Conservation (phyloP, 2,113 vertebrate genomes). For the Aspiorhynchus laticeps region DNA sequence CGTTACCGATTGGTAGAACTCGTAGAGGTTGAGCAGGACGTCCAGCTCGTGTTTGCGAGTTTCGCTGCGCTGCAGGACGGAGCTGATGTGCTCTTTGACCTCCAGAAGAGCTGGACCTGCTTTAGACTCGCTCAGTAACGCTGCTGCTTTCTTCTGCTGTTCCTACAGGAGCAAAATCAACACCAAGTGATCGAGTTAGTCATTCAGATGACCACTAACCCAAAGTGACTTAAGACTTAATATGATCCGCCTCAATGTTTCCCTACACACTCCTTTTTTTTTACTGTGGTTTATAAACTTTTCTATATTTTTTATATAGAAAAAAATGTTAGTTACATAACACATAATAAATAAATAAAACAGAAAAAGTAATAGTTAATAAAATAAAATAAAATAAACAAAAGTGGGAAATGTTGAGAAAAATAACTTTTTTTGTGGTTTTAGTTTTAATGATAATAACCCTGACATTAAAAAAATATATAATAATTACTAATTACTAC, state of each 20-base stretch:
- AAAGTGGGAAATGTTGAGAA: no score
- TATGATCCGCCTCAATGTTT: background rate
- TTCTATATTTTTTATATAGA: background rate
- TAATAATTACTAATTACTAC: no score
- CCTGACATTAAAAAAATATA: no score
- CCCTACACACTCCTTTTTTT: background rate
- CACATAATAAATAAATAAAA: background rate
- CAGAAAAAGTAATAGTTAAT: no score
- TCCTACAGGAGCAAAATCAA: constrained; percentile 60
- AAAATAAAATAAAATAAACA: no score
- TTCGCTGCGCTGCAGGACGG: constrained; percentile 67
- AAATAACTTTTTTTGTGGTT: no score
- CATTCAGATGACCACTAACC: background rate
- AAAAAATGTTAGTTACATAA: background rate
- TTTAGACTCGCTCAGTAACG: constrained; percentile 70
- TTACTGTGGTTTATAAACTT: background rate
- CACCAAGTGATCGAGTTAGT: background rate
- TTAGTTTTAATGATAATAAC: no score
- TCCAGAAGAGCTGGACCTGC: constrained; percentile 58
- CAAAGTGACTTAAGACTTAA: background rate
- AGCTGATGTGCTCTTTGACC: constrained; percentile 71
- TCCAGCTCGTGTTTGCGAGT: constrained; percentile 71
- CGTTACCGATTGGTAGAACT: constrained; percentile 79
- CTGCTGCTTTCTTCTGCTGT: constrained; percentile 71
- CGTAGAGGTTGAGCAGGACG: constrained; percentile 72